Evolutionary conservation across 2,888 invertebrate genomes (phyloP).

Genomic region (Chymomyza procnemis): DNA sequence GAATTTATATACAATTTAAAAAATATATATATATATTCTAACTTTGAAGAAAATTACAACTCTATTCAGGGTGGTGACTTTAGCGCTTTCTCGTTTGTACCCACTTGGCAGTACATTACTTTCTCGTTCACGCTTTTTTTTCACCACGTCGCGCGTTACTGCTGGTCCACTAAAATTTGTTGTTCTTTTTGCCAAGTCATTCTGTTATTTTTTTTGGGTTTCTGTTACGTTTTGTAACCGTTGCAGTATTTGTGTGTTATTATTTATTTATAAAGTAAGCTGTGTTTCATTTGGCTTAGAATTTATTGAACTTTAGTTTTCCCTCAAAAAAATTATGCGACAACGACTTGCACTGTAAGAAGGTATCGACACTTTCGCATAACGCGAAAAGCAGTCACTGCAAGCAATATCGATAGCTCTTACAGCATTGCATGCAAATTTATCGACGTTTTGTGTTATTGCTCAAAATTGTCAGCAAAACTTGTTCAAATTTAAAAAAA

Average conservation of each 20-base stretch:
- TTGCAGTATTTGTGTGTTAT: constrained; percentile 3
- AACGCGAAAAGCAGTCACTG: neutral
- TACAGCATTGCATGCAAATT: neutral
- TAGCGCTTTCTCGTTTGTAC: constrained; percentile 56
- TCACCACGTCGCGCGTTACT: constrained; percentile 60
- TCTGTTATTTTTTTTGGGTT: constrained; percentile 38
- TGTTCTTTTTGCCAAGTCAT: constrained; percentile 57
- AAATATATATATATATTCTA: constrained; percentile 16
- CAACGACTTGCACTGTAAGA: neutral
- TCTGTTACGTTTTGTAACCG: constrained; percentile 8
- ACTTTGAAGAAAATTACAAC: constrained; percentile 46
- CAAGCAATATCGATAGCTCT: neutral
- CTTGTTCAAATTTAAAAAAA: no score
- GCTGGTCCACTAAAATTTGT: constrained; percentile 38
- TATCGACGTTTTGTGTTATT: neutral
- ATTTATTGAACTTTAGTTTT: neutral
- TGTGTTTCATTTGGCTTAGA: constrained; percentile 13
- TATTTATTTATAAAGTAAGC: neutral
- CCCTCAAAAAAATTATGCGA: neutral
- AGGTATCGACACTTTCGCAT: neutral
- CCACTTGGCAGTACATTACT: constrained; percentile 39
- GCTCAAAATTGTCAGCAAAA: neutral
- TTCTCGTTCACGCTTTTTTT: constrained; percentile 52
- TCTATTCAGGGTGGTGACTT: constrained; percentile 52
- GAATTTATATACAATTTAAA: neutral